Percentiles rank a stretch among this genome's conserved stretches.
Evolutionary conservation across 2,113 vertebrate genomes (phyloP).

Genomic region (Circaetus cinerascens): DNA sequence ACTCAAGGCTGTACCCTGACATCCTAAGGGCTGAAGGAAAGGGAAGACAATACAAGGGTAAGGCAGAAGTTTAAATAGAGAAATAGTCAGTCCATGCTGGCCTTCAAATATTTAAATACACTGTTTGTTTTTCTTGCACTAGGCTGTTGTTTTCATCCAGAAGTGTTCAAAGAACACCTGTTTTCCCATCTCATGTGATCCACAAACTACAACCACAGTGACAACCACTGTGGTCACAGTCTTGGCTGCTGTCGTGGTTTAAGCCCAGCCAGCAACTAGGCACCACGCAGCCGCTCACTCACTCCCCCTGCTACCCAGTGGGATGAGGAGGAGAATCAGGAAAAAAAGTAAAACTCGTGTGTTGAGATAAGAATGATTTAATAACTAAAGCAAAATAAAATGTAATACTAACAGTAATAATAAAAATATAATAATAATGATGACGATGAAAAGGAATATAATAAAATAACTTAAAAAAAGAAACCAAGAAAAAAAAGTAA

Average conservation of each 20-base stretch:
- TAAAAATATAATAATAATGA: too few species aligned
- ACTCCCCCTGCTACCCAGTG: too few species aligned
- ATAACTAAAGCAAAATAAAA: too few species aligned
- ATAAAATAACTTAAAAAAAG: too few species aligned
- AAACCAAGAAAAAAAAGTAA: too few species aligned
- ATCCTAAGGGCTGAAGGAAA: not conserved
- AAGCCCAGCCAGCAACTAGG: too few species aligned
- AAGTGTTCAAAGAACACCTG: not conserved
- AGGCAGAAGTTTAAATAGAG: not conserved
- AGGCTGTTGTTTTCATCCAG: not conserved
- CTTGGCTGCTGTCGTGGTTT: not conserved
- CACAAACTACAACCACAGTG: not conserved
- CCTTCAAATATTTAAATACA: not conserved
- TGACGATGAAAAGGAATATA: too few species aligned
- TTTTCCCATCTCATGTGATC: not conserved
- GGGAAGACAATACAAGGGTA: not conserved
- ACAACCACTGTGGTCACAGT: not conserved
- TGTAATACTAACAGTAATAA: too few species aligned
- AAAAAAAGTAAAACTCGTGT: too few species aligned
- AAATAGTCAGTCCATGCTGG: not conserved
- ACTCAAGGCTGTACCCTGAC: not conserved
- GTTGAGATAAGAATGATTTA: too few species aligned
- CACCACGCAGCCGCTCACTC: too few species aligned
- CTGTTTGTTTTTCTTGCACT: fast-evolving
- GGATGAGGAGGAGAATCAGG: too few species aligned